phyloP scores from a whole-genome alignment of 2,888 invertebrate species.

The Strigamia crassipes region DNA sequence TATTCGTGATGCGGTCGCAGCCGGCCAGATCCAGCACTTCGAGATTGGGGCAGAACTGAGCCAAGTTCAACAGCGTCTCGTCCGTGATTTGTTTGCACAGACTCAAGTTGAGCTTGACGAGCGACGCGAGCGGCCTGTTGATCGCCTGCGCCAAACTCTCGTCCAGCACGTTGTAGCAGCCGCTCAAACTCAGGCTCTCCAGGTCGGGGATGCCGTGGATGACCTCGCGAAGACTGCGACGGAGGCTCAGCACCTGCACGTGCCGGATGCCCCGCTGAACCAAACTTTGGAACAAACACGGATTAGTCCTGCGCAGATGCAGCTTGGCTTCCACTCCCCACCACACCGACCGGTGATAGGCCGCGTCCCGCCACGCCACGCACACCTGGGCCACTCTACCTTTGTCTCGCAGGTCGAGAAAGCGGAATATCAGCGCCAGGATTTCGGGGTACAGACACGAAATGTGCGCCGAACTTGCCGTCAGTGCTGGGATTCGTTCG shows the following conservation, averaged over 20 bases:
- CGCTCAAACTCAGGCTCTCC: conserved; percentile 85
- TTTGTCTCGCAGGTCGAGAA: conserved; percentile 83
- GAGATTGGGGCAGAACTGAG: conserved; percentile 79
- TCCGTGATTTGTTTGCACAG: conserved; percentile 96
- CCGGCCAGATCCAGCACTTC: conserved; percentile 88
- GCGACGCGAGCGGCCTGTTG: conserved; percentile 71
- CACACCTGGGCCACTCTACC: conserved; percentile 86
- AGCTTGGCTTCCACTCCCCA: conserved; percentile 88
- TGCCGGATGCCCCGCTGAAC: conserved; percentile 84
- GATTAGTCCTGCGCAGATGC: conserved; percentile 78
- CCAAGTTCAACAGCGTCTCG: conserved; percentile 80
- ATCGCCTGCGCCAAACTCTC: conserved; percentile 81
- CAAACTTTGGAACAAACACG: conserved; percentile 81
- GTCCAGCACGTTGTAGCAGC: conserved; percentile 92
- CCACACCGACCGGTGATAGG: conserved; percentile 92
- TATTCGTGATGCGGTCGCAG: conserved; percentile 87
- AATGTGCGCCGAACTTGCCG: conserved; percentile 67
- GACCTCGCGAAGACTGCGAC: conserved; percentile 81
- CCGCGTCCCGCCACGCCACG: conserved; percentile 85
- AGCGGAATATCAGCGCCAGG: conserved; percentile 86
- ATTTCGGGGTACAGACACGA: conserved; percentile 90
- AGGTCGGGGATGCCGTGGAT: conserved; percentile 82
- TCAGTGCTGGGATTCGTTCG: not conserved
- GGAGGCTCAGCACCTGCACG: conserved; percentile 84
- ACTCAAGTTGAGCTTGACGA: conserved; percentile 82